A percentile compares a stretch with the other conserved stretches of the same genome.
Evolutionary conservation across 2,888 invertebrate genomes (phyloP).

Genomic region (Deilephila porcellus): DNA sequence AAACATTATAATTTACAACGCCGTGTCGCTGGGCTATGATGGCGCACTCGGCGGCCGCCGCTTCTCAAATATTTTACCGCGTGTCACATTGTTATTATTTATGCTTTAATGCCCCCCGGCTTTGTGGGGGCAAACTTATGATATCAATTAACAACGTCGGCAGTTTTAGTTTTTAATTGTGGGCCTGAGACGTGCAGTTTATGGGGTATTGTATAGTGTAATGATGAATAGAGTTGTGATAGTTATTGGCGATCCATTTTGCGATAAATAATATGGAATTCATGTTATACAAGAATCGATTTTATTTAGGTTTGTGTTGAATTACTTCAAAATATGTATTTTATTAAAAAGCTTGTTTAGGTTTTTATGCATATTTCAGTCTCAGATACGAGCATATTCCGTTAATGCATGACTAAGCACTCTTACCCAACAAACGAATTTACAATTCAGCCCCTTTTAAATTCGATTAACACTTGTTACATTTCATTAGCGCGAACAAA

Average conservation of each 20-base stretch:
- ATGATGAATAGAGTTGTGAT: no score
- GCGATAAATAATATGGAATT: no score
- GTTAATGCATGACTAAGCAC: neutral
- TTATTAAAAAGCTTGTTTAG: no score
- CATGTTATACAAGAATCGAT: no score
- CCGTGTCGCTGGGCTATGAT: slow-evolving; percentile 75
- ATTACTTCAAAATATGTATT: no score
- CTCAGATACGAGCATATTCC: neutral
- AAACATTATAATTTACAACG: slow-evolving; percentile 84
- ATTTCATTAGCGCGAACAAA: slow-evolving; percentile 41
- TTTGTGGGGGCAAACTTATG: slow-evolving; percentile 1
- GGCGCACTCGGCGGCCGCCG: slow-evolving; percentile 46
- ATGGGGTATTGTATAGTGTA: no score
- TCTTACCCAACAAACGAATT: neutral
- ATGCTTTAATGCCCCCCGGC: neutral
- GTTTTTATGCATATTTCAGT: neutral
- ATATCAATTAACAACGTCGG: slow-evolving; percentile 18
- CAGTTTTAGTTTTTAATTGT: slow-evolving; percentile 8
- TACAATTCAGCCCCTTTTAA: slow-evolving; percentile 16
- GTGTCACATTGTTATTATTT: slow-evolving; percentile 21
- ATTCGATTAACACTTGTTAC: slow-evolving; percentile 24
- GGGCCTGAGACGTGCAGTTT: neutral
- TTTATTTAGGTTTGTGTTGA: no score
- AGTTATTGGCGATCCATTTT: no score
- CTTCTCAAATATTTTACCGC: slow-evolving; percentile 30